Base-by-base conservation (phyloP, 2,888 invertebrate genomes). In the Drosophila diplacantha region DNA sequence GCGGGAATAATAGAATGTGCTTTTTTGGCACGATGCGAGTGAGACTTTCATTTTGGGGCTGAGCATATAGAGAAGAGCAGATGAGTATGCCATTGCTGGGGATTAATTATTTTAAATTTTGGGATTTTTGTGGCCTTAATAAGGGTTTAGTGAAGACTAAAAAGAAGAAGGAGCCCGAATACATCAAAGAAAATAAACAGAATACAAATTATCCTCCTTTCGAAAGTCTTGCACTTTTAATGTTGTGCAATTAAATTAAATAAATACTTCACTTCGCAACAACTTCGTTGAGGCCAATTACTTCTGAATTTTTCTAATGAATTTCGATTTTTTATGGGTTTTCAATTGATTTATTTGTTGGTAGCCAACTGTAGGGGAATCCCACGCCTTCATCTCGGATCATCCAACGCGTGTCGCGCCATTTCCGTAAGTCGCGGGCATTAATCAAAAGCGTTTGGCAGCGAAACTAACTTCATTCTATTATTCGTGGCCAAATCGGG, bases 291-390 rank as follows among this genome's bases (percentile, higher is more conserved):
- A 22, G 9, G 18, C 53, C 64, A 83, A 78, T 71, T 77, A 62
- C 57, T 56, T 46, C 5, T 54, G 60, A 69, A 71, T 74, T 50
- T 58, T 44, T 49, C 63, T 43, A 58, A 65, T 65, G 18, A 41
- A 49, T 24, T 51, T 49, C 38, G 52, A 32, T 58, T 46, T 60
- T 58, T 76, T 56, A 72, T 59, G 54, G 81, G 60, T 68, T 43
- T 64, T 72, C 68, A 80, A 82, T 78, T 80, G 72, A 77, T 82
- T 67, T 68, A 66, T 67, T 61, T 59, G 49, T 44, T 61, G 49
- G 56, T 50, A 57, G 57, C 56, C 22, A 43, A 20, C 14, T 3
- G 7, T 22, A 14, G 39, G 35, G 14, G 37, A 57, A 24, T 22
- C 83, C 83, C 83, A 83, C 83, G 52, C 47, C 38, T 5, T 14